Evolutionary conservation across 2,113 vertebrate species (phyloP).

Genomic region (Clarias batrachus): DNA sequence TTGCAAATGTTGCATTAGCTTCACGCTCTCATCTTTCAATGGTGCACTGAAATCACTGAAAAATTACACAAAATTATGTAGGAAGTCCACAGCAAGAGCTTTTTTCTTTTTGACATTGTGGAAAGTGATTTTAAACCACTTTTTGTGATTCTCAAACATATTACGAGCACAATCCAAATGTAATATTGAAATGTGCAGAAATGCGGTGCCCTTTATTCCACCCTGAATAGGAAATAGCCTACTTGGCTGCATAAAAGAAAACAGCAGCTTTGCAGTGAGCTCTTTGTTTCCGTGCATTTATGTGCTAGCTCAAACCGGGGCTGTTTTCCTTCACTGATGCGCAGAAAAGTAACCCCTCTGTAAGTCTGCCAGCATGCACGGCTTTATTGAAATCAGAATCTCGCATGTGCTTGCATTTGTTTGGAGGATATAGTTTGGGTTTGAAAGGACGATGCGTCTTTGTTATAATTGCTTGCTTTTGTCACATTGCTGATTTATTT

Average conservation of each 20-base stretch:
- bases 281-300: conserved; percentile 63
- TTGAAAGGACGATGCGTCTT: conserved; percentile 18
- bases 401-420: conserved; percentile 61
- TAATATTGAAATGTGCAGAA: conserved; percentile 3
- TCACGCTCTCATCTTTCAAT: background rate
- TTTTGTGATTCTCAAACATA: conserved; percentile 6
- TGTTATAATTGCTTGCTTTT: conserved; percentile 10
- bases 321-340: conserved; percentile 57
- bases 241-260: conserved; percentile 32
- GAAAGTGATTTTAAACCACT: background rate
- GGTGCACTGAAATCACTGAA: background rate
- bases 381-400: conserved; percentile 66
- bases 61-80: conserved; percentile 1
- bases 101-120: background rate
- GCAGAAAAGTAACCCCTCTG: conserved; percentile 49
- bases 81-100: background rate
- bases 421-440: conserved; percentile 31
- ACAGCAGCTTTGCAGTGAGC: conserved; percentile 39
- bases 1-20: background rate
- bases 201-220: conserved; percentile 12
- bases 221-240: conserved; percentile 23
- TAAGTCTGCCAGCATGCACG: conserved; percentile 59
- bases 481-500: background rate
- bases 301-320: conserved; percentile 69
- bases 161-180: background rate